phyloP scores from a whole-genome alignment of 2,797 vertebrate species.

The Helarctos malayanus region DNA sequence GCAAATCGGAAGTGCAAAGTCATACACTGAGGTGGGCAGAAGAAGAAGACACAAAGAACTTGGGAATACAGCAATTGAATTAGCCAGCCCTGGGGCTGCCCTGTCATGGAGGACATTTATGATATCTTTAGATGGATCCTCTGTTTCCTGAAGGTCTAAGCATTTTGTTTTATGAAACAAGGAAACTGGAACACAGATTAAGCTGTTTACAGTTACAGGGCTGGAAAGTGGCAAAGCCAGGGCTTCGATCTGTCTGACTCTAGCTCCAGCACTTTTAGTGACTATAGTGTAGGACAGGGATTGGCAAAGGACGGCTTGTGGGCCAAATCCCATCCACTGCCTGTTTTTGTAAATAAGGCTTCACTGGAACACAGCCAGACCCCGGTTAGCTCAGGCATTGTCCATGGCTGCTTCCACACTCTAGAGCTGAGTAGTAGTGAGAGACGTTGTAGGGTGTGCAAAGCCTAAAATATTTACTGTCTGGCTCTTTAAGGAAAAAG shows the following conservation, averaged over 20 bases:
- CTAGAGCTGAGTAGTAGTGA: neutral
- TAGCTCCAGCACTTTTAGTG: neutral
- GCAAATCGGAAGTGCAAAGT: neutral
- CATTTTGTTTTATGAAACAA: neutral
- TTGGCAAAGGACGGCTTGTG: neutral
- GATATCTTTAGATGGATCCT: neutral
- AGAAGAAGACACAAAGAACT: neutral
- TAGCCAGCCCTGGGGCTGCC: neutral
- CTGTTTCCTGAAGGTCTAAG: neutral
- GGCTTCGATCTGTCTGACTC: neutral
- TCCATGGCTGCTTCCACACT: neutral
- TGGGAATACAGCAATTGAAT: neutral
- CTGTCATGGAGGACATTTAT: neutral
- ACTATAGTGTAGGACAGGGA: neutral
- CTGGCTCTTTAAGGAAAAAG: neutral
- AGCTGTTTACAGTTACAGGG: neutral
- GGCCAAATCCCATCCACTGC: neutral
- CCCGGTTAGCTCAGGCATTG: rapidly evolving
- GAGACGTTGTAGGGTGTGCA: rapidly evolving
- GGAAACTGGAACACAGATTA: neutral
- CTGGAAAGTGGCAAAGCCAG: neutral
- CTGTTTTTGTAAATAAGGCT: neutral
- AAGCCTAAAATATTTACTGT: neutral
- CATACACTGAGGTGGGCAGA: neutral
- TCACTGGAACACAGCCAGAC: neutral